Percentiles rank a stretch among this genome's conserved stretches.
phyloP scores from a whole-genome alignment of 30 jellyfish, hydroid and myxozoan genomes.

The Catostylus mosaicus region DNA sequence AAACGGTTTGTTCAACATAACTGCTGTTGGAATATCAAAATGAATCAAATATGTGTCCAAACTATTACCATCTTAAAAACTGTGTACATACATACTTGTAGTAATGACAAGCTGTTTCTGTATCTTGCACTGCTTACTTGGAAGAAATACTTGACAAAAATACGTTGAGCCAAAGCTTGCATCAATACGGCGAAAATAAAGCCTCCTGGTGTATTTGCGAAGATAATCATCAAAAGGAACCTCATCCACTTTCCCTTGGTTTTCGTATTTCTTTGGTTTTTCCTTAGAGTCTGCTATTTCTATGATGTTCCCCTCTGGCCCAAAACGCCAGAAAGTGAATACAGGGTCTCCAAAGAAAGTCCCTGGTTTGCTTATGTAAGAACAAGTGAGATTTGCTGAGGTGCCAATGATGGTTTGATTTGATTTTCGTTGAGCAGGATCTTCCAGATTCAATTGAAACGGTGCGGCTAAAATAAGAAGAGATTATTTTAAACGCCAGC shows the following conservation, averaged over 20 bases:
- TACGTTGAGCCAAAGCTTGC: not conserved
- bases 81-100: not conserved
- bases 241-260: not conserved
- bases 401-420: constrained; percentile 14
- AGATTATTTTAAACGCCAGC: too few species aligned
- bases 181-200: not conserved
- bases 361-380: not conserved
- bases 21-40: too few species aligned
- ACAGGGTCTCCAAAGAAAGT: too few species aligned
- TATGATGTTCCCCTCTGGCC: not conserved
- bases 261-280: not conserved
- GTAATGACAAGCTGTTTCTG: not conserved
- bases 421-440: not conserved
- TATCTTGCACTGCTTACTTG: not conserved
- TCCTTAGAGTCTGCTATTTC: not conserved
- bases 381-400: constrained; percentile 11
- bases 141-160: not conserved
- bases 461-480: not conserved
- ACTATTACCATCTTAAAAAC: too few species aligned
- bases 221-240: not conserved
- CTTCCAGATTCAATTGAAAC: not conserved
- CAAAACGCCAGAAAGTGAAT: not conserved
- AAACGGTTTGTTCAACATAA: too few species aligned
- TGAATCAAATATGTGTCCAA: too few species aligned
- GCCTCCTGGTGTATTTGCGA: not conserved